A percentile compares a stretch with the other conserved stretches of the same genome.
These are phyloP conservation scores for Pluvialis apricaria DNA, from an alignment of 2,113 vertebrate genomes.

Conservation along the genomic window DNA sequence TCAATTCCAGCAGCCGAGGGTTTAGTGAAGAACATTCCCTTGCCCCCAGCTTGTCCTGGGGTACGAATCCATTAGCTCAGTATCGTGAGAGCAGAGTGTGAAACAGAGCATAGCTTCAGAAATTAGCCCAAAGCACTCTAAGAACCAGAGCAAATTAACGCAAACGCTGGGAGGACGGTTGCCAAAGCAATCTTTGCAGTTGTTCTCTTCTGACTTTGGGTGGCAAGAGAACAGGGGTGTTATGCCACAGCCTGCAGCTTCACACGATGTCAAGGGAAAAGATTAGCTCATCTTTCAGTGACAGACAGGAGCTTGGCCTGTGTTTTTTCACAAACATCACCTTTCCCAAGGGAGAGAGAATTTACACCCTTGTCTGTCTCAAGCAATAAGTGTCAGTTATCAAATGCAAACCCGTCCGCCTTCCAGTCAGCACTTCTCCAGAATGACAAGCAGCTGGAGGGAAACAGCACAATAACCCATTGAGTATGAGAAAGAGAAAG, in stretches of 20 bases:
- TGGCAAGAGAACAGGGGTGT: not conserved
- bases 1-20: not conserved
- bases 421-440: not conserved
- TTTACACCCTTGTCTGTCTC: not conserved
- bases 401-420: not conserved
- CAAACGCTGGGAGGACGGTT: not conserved
- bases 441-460: conserved; percentile 23
- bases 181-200: not conserved
- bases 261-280: not conserved
- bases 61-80: not conserved
- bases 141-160: not conserved
- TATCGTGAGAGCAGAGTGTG: not conserved
- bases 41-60: not conserved
- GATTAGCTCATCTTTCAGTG: conserved; percentile 39
- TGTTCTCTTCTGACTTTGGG: not conserved
- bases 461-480: conserved; percentile 25
- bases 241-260: not conserved
- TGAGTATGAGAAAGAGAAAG: not conserved
- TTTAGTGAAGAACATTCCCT: not conserved
- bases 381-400: not conserved
- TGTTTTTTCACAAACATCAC: conserved; percentile 15
- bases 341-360: not conserved
- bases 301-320: not conserved
- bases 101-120: not conserved
- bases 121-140: not conserved